These are phyloP conservation scores for Okamejei kenojei DNA, from an alignment of 2,797 vertebrate species.

Conservation along the genomic window DNA sequence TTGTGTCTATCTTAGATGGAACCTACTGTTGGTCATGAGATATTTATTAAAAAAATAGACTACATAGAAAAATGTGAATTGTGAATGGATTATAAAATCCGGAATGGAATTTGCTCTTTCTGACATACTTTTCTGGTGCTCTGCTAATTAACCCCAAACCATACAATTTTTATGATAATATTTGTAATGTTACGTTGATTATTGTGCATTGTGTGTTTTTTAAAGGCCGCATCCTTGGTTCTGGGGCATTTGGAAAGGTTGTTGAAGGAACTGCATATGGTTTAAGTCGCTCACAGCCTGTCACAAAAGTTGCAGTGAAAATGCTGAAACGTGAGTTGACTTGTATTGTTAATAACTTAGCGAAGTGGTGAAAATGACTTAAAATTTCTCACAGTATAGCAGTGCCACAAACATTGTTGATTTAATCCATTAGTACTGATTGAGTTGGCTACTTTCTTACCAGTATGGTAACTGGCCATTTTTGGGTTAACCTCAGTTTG, in stretches of 20 bases:
- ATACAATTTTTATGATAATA: neutral
- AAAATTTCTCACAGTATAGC: neutral
- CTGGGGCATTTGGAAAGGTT: constrained; percentile 94
- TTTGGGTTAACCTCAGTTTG: neutral
- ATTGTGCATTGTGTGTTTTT: constrained; percentile 19
- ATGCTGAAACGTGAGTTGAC: constrained; percentile 91
- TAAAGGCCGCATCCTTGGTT: constrained; percentile 87
- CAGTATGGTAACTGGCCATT: neutral
- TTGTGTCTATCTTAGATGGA: neutral
- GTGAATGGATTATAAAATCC: neutral
- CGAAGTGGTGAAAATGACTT: no score
- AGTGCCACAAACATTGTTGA: no score
- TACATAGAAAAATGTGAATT: no score
- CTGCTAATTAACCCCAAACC: neutral
- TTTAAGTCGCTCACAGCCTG: constrained; percentile 86
- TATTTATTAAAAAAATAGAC: no score
- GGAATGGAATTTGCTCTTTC: neutral
- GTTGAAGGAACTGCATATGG: constrained; percentile 95
- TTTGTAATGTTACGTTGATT: neutral
- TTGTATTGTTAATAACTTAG: neutral
- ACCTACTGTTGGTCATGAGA: neutral
- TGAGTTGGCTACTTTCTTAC: no score
- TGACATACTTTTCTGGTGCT: neutral
- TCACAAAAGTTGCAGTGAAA: constrained; percentile 98
- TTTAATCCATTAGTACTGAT: no score